These are phyloP conservation scores for Liopterus haemorrhoidalis DNA, from an alignment of 2,888 invertebrate genomes.

Conservation along the genomic window DNA sequence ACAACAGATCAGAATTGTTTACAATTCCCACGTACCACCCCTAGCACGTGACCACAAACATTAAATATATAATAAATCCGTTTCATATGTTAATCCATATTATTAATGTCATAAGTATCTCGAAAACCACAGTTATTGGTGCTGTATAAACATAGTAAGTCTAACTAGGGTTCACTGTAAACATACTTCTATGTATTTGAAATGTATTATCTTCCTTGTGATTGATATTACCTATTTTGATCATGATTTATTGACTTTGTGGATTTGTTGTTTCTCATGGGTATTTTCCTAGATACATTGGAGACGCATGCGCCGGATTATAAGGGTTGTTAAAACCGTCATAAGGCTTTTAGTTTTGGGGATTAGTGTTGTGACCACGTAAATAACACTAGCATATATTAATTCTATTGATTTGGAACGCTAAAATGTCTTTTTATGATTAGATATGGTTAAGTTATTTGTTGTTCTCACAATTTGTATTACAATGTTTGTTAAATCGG, in stretches of 20 bases:
- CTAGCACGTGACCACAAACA: conserved; percentile 41
- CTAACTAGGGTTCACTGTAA: conserved; percentile 31
- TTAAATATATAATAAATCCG: conserved; percentile 47
- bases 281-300: conserved; percentile 5
- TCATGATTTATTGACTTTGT: conserved; percentile 37
- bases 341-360: conserved; percentile 16
- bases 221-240: conserved; percentile 37
- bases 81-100: conserved; percentile 45
- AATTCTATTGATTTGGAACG: no score
- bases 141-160: conserved; percentile 41
- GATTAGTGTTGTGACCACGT: no score
- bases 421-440: no score
- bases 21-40: conserved; percentile 45
- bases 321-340: conserved; percentile 22
- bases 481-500: no score
- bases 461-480: no score
- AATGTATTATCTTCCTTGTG: conserved; percentile 39
- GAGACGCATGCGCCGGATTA: conserved; percentile 19
- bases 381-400: no score
- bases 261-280: conserved; percentile 28
- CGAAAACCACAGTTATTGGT: conserved; percentile 47
- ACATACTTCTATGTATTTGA: conserved; percentile 40
- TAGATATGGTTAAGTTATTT: no score
- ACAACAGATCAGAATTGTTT: conserved; percentile 37
- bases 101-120: conserved; percentile 32